Base-by-base conservation (phyloP, 2,888 invertebrate species). In the Gortyna flavago region DNA sequence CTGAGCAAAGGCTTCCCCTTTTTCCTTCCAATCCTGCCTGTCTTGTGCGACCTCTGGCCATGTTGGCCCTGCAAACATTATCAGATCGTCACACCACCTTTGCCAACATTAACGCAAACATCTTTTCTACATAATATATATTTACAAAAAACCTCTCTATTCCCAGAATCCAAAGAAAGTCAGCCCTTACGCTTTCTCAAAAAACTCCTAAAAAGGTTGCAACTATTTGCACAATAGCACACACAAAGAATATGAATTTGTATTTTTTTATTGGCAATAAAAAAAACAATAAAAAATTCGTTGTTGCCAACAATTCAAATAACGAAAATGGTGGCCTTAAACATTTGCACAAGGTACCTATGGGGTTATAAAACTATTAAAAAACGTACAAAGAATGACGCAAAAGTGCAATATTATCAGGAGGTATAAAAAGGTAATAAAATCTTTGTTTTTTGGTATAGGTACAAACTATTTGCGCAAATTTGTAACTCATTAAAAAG, bases 141-240 rank as follows among this genome's bases (percentile, higher is more conserved):
- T 71, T 29, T 21, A 71, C 68, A 79, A 71, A 78, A 84, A 83
- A 79, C 35, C 25, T 77, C 69, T 80, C 35, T 66, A 38, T 88
- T 90, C 87, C 48, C 44, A 83, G 86, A 88, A 88, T 83, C 68
- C 32, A 35, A 81, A 88, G 86, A 90, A 90, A 90, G 88, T 87
- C 77, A 79, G 77, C 84, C 89, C 88, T 90, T 87, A 80, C 85
- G n/a, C 94, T 95, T 95, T 95, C 94, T 92, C 89, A 92, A 92
- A 93, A 91, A 88, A 76, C 18, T 66, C 65, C 66, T 75, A 87
- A 87, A 91, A 91, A 90, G 87, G 79, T 90, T 87, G 92, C 92
- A 88, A 92, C 91, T 92, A 80, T 93, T 92, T 90, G 90, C 89
- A 89, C 92, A 92, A 91, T 84, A 77, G 80, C 59, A 57, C 51